Evolutionary conservation across 2,888 invertebrate genomes (phyloP), one percentile per base, ranked within the genome.

Genomic region (Cabera pusaria): DNA sequence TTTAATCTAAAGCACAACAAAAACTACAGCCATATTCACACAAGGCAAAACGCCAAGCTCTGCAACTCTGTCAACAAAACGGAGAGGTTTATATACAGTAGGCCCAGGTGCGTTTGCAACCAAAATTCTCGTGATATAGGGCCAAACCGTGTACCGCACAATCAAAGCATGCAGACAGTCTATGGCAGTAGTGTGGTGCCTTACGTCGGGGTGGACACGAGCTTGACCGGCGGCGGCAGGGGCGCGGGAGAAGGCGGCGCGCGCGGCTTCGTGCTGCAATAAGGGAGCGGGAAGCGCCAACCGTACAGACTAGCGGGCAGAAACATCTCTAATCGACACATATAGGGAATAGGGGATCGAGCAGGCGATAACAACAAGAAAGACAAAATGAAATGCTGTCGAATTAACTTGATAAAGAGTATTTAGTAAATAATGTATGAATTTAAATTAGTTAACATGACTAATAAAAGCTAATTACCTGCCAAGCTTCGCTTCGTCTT

Each of bases 241-340:
- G 93, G 93, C 89, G 93, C 91, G 86, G 93, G 93, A 87, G 93
- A 93, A 72, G 94, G 93, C 84, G 94, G 94, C 79, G 92, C 91
- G 91, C 91, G 93, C 93, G 89, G 93, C 93, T 90, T 93, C 92
- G 95, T 95, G 93, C 96, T 96, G 94, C 96, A 96, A 96, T 96
- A 96, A 93, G 96, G 96, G 93, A 96, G 94, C 92, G 96, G 96
- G 93, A 96, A 96, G 93, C 96, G 96, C 96, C 96, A 96, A 94
- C 96, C 95, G 93, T 96, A 96, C 93, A 96, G 94, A 95, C 96
- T 96, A 94, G 82, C 84, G 87, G 85, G 82, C 82, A 87, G 86
- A 88, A 88, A 88, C 85, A 88, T 88, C 87, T 88, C 87, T 86
- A 85, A 88, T 86, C 87, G 87, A 87, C 85, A 87, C 84, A 64